Conservation (phyloP, 2,113 vertebrate genomes). For the Spilogale gracilis region DNA sequence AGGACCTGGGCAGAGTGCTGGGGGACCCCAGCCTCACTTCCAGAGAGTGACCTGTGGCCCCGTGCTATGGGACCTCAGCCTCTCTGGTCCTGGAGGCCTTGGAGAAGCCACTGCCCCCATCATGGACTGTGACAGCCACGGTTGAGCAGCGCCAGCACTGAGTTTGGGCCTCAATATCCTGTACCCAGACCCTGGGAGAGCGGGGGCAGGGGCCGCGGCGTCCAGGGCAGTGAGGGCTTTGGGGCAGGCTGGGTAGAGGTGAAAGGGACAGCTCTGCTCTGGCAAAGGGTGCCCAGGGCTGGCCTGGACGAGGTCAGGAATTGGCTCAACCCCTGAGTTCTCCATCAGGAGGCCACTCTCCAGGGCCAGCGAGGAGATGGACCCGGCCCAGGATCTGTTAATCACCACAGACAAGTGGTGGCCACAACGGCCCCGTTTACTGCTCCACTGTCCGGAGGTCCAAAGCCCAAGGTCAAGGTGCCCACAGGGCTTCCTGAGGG, state of each 20-base stretch:
- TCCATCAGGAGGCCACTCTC: neutral
- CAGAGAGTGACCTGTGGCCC: neutral
- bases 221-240: neutral
- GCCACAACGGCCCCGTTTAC: neutral
- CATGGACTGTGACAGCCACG: neutral
- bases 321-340: rapidly evolving
- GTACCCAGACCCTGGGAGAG: neutral
- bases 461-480: neutral
- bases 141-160: too few species aligned
- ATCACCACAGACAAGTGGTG: too few species aligned
- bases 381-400: neutral
- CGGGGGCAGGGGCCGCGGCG: rapidly evolving
- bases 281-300: neutral
- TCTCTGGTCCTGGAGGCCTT: neutral
- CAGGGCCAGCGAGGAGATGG: rapidly evolving
- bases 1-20: neutral
- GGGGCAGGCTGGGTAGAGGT: neutral
- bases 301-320: neutral
- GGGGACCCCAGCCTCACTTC: neutral
- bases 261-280: too few species aligned
- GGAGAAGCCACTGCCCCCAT: neutral
- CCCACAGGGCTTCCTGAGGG: rapidly evolving
- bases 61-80: neutral
- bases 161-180: neutral
- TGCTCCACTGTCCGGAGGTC: rapidly evolving